These are phyloP conservation scores for Mesodorylaimus sp. DNA, from an alignment of 2,888 invertebrate genomes.

Conservation along the genomic window DNA sequence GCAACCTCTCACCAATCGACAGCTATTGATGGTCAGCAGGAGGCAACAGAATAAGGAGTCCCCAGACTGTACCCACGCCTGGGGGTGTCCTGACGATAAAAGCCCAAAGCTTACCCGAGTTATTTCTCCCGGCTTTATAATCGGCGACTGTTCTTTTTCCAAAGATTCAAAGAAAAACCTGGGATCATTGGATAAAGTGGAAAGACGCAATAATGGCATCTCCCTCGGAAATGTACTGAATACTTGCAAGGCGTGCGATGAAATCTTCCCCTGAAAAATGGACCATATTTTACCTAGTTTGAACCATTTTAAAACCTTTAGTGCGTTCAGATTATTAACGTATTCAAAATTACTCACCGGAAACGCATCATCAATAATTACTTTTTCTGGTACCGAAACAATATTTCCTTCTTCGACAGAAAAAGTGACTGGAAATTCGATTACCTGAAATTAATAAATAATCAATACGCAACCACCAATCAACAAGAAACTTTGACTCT, in stretches of 20 bases:
- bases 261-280: constrained; percentile 50
- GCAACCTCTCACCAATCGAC: too few relatives aligned
- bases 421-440: constrained; percentile 53
- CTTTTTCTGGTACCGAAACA: constrained; percentile 46
- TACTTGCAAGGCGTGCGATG: constrained; percentile 49
- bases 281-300: too few relatives aligned
- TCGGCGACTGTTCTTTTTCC: constrained; percentile 18
- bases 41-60: too few relatives aligned
- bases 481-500: constrained; percentile 10
- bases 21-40: too few relatives aligned
- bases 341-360: constrained; percentile 43
- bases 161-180: constrained; percentile 41
- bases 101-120: constrained; percentile 16
- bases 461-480: constrained; percentile 5
- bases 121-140: constrained; percentile 23
- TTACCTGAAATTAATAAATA: constrained; percentile 30
- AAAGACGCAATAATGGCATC: constrained; percentile 53
- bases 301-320: too few relatives aligned
- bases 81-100: not conserved
- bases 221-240: constrained; percentile 24
- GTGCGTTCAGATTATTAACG: constrained; percentile 2
- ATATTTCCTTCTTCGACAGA: constrained; percentile 55
- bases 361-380: constrained; percentile 57
- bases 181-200: constrained; percentile 45
- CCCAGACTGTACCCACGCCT: too few relatives aligned